Conservation (phyloP, 2,888 invertebrate genomes). For the Drosophila macrothrix region DNA sequence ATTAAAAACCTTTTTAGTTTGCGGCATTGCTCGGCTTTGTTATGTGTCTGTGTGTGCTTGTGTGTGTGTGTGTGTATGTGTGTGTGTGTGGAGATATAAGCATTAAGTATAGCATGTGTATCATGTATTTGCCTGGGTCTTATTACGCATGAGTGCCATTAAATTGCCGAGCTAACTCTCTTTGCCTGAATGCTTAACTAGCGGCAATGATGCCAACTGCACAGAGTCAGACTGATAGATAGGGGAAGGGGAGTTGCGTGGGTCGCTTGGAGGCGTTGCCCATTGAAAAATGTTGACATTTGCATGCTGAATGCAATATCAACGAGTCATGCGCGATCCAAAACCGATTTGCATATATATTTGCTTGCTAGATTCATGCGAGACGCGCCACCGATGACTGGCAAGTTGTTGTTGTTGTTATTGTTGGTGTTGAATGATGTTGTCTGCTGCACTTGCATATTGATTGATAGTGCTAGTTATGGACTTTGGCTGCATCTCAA, state of each 20-base stretch:
- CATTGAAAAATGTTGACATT: constrained; percentile 69
- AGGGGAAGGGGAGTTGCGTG: not conserved
- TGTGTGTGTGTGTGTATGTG: constrained; percentile 6
- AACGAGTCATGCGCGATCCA: constrained; percentile 67
- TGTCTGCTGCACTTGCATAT: constrained; percentile 44
- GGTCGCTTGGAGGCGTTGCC: constrained; percentile 22
- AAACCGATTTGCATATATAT: constrained; percentile 67
- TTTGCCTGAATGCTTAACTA: constrained; percentile 63
- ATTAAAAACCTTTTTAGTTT: constrained; percentile 43
- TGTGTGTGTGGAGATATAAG: constrained; percentile 52
- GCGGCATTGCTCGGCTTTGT: constrained; percentile 35
- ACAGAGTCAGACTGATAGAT: not conserved
- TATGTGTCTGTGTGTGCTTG: constrained; percentile 2
- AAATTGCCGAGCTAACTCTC: constrained; percentile 59
- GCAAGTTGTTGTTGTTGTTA: constrained; percentile 3
- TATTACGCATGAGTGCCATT: constrained; percentile 69
- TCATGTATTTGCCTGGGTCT: constrained; percentile 55
- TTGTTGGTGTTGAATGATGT: constrained; percentile 14
- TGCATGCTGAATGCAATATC: constrained; percentile 78
- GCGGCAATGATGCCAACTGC: constrained; percentile 37
- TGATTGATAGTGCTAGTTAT: constrained; percentile 50
- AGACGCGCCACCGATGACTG: constrained; percentile 30
- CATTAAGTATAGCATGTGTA: constrained; percentile 71
- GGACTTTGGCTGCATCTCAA: constrained; percentile 22
- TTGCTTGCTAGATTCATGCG: constrained; percentile 20